Conservation (phyloP, 1,140 invertebrate genomes). For the Glomeris maerens region DNA sequence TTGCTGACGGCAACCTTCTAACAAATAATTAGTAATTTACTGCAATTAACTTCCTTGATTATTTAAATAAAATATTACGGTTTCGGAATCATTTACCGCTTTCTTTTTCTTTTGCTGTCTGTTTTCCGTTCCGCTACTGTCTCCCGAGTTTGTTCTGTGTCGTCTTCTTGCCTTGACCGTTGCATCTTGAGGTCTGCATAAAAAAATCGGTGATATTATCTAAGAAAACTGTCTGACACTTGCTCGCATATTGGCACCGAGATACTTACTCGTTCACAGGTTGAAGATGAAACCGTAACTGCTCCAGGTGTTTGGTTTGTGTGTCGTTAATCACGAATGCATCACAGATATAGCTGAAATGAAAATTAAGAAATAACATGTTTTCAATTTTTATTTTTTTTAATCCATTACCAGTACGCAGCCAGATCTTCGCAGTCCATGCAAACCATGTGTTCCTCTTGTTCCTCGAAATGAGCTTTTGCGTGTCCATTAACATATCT, state of each 20-base stretch:
- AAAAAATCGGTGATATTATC: conserved; percentile 19
- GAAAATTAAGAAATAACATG: conserved; percentile 13
- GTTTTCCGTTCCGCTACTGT: conserved; percentile 10
- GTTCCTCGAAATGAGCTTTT: conserved; percentile 49
- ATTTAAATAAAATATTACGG: conserved; percentile 27
- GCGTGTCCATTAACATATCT: conserved; percentile 63
- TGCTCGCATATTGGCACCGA: conserved; percentile 21
- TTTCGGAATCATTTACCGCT: conserved; percentile 18
- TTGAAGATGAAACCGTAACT: conserved; percentile 33
- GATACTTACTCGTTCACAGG: conserved; percentile 22
- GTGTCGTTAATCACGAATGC: conserved; percentile 64
- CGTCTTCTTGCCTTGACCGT: background rate
- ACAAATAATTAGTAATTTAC: conserved; percentile 5
- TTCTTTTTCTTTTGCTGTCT: conserved; percentile 5
- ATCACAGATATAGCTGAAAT: conserved; percentile 60
- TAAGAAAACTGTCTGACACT: conserved; percentile 20
- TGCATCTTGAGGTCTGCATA: conserved; percentile 4
- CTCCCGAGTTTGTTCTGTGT: conserved; percentile 6
- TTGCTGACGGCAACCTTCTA: conserved; percentile 2
- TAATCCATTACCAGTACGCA: conserved; percentile 50
- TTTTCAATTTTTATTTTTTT: conserved; percentile 13
- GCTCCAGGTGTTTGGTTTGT: conserved; percentile 42
- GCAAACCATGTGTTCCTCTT: conserved; percentile 48
- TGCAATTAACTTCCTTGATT: conserved; percentile 33
- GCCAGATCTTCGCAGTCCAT: conserved; percentile 58